phyloP scores from a whole-genome alignment of 2,113 vertebrate species.

The Quiscalus mexicanus region DNA sequence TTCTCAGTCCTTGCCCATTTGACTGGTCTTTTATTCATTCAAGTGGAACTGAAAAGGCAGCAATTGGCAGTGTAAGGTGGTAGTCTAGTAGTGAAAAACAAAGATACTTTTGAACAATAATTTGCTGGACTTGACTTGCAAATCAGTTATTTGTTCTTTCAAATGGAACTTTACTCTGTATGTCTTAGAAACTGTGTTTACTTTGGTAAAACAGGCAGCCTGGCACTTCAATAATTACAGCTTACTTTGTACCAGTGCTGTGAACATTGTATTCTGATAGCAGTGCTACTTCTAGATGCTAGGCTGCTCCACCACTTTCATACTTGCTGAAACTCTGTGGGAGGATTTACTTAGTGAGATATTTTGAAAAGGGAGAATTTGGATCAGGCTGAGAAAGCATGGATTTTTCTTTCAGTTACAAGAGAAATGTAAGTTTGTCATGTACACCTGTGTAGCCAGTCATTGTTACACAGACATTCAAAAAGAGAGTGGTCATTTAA shows the following conservation, averaged over 20 bases:
- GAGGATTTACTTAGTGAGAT: conserved; percentile 33
- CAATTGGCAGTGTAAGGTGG: background rate
- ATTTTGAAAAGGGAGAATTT: conserved; percentile 46
- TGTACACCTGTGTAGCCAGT: background rate
- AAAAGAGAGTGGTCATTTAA: background rate
- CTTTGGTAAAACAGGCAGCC: background rate
- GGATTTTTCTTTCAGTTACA: background rate
- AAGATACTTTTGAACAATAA: background rate
- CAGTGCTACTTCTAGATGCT: conserved; percentile 15
- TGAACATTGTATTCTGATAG: conserved; percentile 34
- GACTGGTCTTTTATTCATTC: background rate
- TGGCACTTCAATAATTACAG: conserved; percentile 50
- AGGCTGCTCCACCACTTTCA: background rate
- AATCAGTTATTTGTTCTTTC: background rate
- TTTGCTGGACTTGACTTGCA: background rate
- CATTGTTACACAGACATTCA: background rate
- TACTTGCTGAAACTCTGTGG: conserved; percentile 50
- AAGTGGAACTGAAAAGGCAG: background rate
- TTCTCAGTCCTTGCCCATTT: background rate
- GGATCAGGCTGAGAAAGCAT: conserved; percentile 14
- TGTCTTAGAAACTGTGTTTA: conserved; percentile 30
- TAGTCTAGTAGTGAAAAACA: background rate
- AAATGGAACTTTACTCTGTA: background rate
- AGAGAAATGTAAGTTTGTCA: background rate
- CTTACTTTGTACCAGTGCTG: background rate